Evolutionary conservation across 1,140 invertebrate species (phyloP).

Genomic region (Heliconius nattereri): DNA sequence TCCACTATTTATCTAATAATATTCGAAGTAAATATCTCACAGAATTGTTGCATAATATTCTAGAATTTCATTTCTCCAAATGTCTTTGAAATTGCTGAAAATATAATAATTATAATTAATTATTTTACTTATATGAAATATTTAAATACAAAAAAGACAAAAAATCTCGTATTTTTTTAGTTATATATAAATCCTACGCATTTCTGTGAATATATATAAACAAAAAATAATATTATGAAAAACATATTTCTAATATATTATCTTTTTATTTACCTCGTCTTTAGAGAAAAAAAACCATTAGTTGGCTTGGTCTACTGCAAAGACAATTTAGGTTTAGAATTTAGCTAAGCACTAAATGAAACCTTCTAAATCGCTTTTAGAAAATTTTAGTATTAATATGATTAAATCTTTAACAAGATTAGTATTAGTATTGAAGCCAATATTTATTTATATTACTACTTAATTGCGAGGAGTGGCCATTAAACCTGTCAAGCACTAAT

Average conservation of each 20-base stretch:
- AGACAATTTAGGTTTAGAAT: background rate
- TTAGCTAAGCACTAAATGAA: background rate
- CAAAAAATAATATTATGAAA: no score
- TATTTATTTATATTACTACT: background rate
- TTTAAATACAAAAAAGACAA: no score
- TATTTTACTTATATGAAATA: no score
- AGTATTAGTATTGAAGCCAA: background rate
- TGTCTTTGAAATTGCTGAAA: no score
- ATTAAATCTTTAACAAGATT: background rate
- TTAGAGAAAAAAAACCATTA: background rate
- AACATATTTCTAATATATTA: no score
- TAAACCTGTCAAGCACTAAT: background rate
- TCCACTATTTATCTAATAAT: no score
- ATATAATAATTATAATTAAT: no score
- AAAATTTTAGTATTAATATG: background rate
- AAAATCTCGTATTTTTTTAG: no score
- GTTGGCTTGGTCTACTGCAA: background rate
- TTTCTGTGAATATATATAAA: no score
- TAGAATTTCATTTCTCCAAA: no score
- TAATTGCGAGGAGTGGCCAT: background rate
- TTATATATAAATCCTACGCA: no score
- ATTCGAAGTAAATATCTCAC: background rate
- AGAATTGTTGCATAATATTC: background rate
- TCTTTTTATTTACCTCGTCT: background rate
- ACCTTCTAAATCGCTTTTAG: background rate